Evolutionary conservation across 2,113 vertebrate genomes (phyloP), one percentile per base, ranked within the genome.

Genomic region (Elephantulus edwardii): DNA sequence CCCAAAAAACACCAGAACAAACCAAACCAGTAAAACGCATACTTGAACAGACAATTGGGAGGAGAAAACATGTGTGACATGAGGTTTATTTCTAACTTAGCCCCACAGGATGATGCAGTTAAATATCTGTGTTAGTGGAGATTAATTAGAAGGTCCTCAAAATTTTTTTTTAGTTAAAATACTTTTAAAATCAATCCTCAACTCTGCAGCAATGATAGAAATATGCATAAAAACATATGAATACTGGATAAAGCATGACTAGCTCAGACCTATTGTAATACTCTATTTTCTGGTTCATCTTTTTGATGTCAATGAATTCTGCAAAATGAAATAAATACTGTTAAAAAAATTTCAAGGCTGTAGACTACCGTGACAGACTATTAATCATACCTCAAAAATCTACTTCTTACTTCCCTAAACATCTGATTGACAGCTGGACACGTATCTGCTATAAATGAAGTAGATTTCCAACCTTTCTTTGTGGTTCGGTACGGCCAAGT

Each of bases 121-220:
- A 96, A 97, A 94, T 46, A 94, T 64, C 9, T n/a, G n/a, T 93
- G 93, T 97, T 97, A 97, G 96, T 95, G 93, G 70, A 93, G 95
- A 94, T 94, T 88, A 88, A 89, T 91, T 88, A 96, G 93, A 96
- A 94, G 82, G 92, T 95, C 96, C n/a, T 97, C 91, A 89, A 90
- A 71, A 56, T 28, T 60, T 58, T 52, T 90, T 95, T 94, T 80
- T 54, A 87, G 93, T 91, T 62, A n/a, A 85, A 79, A 77, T 44
- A 71, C 77, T 94, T 93, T 91, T 86, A 94, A 72, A 92, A 83
- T 77, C 78, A 91, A 64, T 72, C n/a, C 86, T 93, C 52, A 86
- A 92, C n/a, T 93, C 66, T 68, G n/a, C 50, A 86, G 82, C 89
- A 85, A 93, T 77, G 87, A 89, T 1, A 95, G 52, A 94, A 86